A percentile compares a stretch with the other conserved stretches of the same genome.
Evolutionary conservation across 2,113 vertebrate genomes (phyloP).

Genomic region (Nyctereutes procyonoides): DNA sequence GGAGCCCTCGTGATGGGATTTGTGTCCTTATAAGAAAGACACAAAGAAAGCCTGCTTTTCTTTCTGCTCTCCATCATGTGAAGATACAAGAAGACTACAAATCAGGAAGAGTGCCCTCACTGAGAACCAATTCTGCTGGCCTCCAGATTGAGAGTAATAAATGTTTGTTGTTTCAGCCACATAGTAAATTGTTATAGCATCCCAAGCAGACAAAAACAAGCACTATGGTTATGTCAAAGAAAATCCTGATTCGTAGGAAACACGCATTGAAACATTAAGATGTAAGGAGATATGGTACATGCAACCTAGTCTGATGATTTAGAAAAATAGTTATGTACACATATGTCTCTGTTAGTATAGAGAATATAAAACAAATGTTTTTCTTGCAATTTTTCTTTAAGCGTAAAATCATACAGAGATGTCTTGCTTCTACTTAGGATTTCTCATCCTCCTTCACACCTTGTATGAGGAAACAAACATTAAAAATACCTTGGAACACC

Average conservation of each 20-base stretch:
- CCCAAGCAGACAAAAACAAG: background rate
- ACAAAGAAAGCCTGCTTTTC: background rate
- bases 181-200: background rate
- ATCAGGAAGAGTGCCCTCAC: background rate
- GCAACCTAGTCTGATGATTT: background rate
- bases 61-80: background rate
- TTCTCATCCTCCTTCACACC: background rate
- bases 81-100: background rate
- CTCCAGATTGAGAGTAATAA: background rate
- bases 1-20: background rate
- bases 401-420: background rate
- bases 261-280: background rate
- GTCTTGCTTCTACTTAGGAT: background rate
- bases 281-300: background rate
- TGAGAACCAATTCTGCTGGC: background rate
- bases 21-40: background rate
- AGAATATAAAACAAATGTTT: slow-evolving; percentile 42
- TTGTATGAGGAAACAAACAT: slow-evolving; percentile 10
- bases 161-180: background rate
- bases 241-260: slow-evolving; percentile 14
- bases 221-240: slow-evolving; percentile 7
- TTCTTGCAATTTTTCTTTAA: background rate
- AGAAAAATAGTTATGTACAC: background rate
- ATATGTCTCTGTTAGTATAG: background rate
- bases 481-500: background rate